phyloP scores from a whole-genome alignment of 1,140 invertebrate species.

The Lineus longissimus region DNA sequence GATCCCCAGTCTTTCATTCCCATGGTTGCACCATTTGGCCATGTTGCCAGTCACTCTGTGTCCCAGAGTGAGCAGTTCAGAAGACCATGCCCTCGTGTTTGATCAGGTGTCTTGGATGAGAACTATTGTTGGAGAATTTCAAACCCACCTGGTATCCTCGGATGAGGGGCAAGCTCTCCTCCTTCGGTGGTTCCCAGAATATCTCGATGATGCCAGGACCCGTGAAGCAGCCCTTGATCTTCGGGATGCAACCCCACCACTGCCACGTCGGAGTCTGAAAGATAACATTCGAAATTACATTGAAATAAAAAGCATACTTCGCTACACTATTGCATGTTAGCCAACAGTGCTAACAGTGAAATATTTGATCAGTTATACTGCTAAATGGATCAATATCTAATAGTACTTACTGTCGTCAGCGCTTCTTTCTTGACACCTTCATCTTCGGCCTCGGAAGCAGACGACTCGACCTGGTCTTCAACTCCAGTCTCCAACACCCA shows the following conservation, averaged over 20 bases:
- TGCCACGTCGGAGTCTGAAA: slow-evolving; percentile 31
- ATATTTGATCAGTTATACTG: too few relatives aligned
- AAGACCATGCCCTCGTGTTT: too few relatives aligned
- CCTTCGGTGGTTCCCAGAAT: slow-evolving; percentile 45
- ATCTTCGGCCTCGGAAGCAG: slow-evolving; percentile 11
- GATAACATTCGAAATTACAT: neutral
- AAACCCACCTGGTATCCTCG: slow-evolving; percentile 42
- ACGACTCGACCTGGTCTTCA: slow-evolving; percentile 17
- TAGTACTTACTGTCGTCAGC: slow-evolving; percentile 17
- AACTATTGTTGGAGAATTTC: too few relatives aligned
- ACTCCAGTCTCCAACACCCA: slow-evolving; percentile 27
- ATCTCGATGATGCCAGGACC: slow-evolving; percentile 46
- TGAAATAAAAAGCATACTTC: neutral
- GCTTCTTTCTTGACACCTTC: slow-evolving; percentile 2
- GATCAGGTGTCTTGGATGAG: too few relatives aligned
- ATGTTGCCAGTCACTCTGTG: too few relatives aligned
- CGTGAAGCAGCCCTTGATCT: slow-evolving; percentile 41
- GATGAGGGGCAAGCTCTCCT: slow-evolving; percentile 29
- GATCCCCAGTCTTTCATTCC: too few relatives aligned
- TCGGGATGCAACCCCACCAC: slow-evolving; percentile 49
- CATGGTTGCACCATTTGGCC: too few relatives aligned
- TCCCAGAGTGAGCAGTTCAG: too few relatives aligned
- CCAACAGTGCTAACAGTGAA: too few relatives aligned
- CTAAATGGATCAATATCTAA: too few relatives aligned
- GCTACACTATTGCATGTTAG: too few relatives aligned